Base-by-base conservation (phyloP, 2,888 invertebrate species). In the Hyppa rectilinea region DNA sequence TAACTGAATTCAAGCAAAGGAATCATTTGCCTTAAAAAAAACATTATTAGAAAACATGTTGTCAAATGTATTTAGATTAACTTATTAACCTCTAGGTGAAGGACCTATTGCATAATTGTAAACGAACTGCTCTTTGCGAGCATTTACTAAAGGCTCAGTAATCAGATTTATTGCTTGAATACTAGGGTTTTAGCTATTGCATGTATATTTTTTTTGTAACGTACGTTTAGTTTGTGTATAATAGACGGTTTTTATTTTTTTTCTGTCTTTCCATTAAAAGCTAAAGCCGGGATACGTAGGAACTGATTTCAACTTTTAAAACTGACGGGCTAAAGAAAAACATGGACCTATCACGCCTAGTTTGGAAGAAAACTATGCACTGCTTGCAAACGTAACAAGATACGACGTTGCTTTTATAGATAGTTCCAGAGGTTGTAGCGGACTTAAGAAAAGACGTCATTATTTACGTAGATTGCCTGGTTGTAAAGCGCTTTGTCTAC, bases 381-480 rank as follows among this genome's bases (percentile, higher is more conserved):
- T 47, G 49, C 31, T 67, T 61, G 40, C 45, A 47, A 72, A 68
- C 75, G 45, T 64, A 72, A 82, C 65, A 50, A 79, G 82, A 79
- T 75, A 79, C 65, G 75, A 62, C 71, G 65, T 43, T 65, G 82
- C 82, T 82, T 75, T 75, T 82, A 75, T 45, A 78, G 71, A 55
- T 79, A 75, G 58, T 63, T 71, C 36, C 63, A 71, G 60, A 62
- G 67, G 66, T 64, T 67, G 62, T 50, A 75, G 45, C 45, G 20
- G 60, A 77, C 71, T 67, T 68, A 68, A 81, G 78, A 40, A 62
- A 72, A 77, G 67, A 72, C 58, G 78, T 79, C 78, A 79, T 79
- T 79, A 79, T 79, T 79, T 72, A 81, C 72, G 78, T 77, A 79
- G 68, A 81, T 79, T 81, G 81, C 78, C 72, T 29, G 67, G 55